Conservation (phyloP, 2,797 vertebrate genomes). For the Linurgus olivaceus region DNA sequence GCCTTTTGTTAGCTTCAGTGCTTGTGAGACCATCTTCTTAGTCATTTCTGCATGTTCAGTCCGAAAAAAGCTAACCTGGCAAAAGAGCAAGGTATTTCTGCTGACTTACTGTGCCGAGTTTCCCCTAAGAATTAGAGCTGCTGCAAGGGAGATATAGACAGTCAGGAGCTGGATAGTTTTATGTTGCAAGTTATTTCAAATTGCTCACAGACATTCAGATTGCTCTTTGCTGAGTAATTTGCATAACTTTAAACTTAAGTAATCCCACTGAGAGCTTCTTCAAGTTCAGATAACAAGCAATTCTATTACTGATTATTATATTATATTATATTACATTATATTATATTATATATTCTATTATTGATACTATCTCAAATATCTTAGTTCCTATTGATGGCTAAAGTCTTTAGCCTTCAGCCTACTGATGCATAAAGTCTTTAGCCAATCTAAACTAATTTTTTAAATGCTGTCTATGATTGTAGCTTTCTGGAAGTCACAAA, state of each 20-base stretch:
- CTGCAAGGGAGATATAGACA: neutral
- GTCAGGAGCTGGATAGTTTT: neutral
- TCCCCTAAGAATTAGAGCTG: neutral
- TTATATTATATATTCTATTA: neutral
- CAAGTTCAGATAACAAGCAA: neutral
- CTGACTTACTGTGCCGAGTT: neutral
- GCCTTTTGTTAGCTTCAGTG: neutral
- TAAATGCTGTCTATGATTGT: neutral
- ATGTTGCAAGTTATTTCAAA: neutral
- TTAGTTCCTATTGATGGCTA: neutral
- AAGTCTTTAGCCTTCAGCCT: neutral
- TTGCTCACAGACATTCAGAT: neutral
- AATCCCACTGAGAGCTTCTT: neutral
- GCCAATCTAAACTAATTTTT: neutral
- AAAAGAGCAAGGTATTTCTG: neutral
- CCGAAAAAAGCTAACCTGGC: neutral
- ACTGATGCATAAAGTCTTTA: neutral
- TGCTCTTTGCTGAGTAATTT: neutral
- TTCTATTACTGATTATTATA: neutral
- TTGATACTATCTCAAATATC: neutral
- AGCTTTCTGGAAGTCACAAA: constrained; percentile 1
- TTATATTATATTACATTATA: too few relatives aligned
- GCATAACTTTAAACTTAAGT: neutral
- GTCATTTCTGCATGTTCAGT: neutral
- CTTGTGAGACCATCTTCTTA: neutral